Conservation (phyloP, 2,797 vertebrate genomes). For the Diglossa cyanea region DNA sequence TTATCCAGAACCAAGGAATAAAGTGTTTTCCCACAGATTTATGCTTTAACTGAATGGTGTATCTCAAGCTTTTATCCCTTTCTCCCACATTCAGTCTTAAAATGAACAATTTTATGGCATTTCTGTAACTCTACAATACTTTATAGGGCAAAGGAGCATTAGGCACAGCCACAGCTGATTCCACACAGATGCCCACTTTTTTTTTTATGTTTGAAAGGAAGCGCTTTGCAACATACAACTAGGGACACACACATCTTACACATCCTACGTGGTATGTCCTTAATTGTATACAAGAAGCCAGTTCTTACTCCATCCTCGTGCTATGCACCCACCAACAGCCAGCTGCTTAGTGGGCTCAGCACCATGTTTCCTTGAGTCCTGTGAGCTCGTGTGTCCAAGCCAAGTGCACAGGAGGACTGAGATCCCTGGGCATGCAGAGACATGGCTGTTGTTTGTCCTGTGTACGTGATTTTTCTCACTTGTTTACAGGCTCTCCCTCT, state of each 20-base stretch:
- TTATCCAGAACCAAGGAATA: background rate
- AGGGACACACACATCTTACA: background rate
- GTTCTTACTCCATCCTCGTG: background rate
- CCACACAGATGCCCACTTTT: background rate
- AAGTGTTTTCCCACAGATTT: background rate
- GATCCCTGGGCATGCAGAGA: conserved; percentile 32
- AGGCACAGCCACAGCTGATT: background rate
- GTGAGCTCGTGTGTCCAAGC: conserved; percentile 20
- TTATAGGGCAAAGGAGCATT: background rate
- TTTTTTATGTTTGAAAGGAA: background rate
- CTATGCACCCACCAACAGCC: background rate
- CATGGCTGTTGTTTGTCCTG: conserved; percentile 73
- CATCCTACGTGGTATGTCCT: background rate
- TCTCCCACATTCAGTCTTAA: background rate
- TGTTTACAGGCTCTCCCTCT: conserved; percentile 93
- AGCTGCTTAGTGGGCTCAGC: conserved; percentile 31
- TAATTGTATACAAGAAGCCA: background rate
- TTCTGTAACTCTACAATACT: background rate
- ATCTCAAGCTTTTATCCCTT: background rate
- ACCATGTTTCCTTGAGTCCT: conserved; percentile 36
- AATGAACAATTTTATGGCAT: background rate
- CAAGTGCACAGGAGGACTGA: background rate
- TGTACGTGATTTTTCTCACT: conserved; percentile 81
- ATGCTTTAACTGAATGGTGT: background rate
- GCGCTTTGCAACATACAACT: background rate